Conservation (phyloP, 2,113 vertebrate species). For the Mesocricetus auratus region DNA sequence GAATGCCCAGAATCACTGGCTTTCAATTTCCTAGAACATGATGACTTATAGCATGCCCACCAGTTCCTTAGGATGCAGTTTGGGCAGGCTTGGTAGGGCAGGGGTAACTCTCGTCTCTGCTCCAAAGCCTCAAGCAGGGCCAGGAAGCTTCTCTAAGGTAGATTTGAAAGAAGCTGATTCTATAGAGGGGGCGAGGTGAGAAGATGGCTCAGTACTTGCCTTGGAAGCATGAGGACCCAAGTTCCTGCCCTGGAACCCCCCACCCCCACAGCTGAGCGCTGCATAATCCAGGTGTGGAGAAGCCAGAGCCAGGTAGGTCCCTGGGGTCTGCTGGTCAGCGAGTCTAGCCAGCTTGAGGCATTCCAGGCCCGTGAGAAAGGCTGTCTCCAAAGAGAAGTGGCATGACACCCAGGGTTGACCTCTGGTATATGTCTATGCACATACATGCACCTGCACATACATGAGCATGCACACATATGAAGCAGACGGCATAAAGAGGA, state of each 20-base stretch:
- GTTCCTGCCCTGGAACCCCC: background rate
- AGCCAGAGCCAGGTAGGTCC: background rate
- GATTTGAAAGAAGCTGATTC: background rate
- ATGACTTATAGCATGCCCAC: background rate
- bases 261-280: background rate
- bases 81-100: background rate
- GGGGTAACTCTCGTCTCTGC: background rate
- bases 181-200: background rate
- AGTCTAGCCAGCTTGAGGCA: background rate
- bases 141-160: background rate
- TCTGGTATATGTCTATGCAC: background rate
- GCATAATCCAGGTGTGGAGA: background rate
- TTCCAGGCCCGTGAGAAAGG: background rate
- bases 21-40: background rate
- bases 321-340: background rate
- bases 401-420: background rate
- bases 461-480: background rate
- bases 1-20: background rate
- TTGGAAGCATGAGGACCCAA: background rate
- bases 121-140: background rate
- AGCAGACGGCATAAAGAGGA: background rate
- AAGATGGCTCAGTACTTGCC: background rate
- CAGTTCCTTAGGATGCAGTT: background rate
- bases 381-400: background rate
- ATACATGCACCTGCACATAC: background rate